Evolutionary conservation across 2,113 vertebrate genomes (phyloP).

Genomic region (Sciurus niger): DNA sequence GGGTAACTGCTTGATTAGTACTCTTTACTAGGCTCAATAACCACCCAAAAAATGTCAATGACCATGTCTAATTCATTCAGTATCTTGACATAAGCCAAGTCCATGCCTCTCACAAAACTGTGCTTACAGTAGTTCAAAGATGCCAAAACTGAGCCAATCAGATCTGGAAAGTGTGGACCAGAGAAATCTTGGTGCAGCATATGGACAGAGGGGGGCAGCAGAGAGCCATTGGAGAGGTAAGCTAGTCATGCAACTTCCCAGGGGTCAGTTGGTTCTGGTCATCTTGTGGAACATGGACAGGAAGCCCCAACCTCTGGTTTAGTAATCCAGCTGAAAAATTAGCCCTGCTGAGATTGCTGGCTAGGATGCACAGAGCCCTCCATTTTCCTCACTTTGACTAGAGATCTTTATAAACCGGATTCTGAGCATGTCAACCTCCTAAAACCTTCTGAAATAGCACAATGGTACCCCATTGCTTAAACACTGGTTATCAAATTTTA

Average conservation of each 20-base stretch:
- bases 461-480: neutral
- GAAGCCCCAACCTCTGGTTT: neutral
- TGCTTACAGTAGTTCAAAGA: neutral
- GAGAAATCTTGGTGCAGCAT: neutral
- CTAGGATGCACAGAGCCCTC: neutral
- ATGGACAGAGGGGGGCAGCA: constrained; percentile 73
- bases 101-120: neutral
- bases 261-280: neutral
- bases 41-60: neutral
- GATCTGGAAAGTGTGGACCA: neutral
- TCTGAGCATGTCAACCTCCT: neutral
- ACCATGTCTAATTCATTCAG: neutral
- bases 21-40: neutral
- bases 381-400: neutral
- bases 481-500: neutral
- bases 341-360: neutral
- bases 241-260: neutral
- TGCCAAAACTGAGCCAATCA: neutral
- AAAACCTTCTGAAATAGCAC: neutral
- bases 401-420: constrained; percentile 18
- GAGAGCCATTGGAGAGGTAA: constrained; percentile 45
- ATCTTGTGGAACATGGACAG: neutral
- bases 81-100: neutral
- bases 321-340: neutral
- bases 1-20: neutral